Evolutionary conservation across 2,113 vertebrate species (phyloP).

Genomic region (Anser brachyrhynchus): DNA sequence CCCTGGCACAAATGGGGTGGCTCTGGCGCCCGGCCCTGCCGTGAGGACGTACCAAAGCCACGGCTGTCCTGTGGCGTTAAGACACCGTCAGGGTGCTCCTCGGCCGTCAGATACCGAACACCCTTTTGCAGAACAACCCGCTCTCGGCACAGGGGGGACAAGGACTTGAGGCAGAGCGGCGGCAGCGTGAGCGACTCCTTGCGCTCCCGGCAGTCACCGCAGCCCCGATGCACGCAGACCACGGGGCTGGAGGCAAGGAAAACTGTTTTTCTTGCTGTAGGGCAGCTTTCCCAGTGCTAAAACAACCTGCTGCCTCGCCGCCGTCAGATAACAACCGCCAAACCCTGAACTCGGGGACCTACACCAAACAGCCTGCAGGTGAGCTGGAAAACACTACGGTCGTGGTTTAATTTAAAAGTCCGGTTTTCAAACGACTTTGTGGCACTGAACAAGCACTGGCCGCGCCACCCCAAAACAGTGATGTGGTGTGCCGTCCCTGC

Average conservation of each 20-base stretch:
- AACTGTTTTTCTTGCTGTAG: background rate
- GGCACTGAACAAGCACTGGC: background rate
- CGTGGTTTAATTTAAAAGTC: background rate
- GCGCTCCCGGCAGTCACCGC: background rate
- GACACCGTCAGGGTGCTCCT: background rate
- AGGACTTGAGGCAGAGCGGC: background rate
- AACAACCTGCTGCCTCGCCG: background rate
- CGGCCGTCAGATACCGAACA: background rate
- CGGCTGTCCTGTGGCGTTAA: too few species aligned
- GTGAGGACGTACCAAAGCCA: background rate
- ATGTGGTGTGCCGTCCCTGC: background rate
- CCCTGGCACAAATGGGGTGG: fast-evolving
- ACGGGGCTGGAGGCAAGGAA: background rate
- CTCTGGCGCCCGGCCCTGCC: fast-evolving
- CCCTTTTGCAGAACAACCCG: background rate
- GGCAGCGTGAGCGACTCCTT: background rate
- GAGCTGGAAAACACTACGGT: background rate
- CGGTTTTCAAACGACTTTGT: background rate
- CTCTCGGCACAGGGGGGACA: background rate
- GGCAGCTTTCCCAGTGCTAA: background rate
- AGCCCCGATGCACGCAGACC: fast-evolving
- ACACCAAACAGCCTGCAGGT: background rate
- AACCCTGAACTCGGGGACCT: background rate
- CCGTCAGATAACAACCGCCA: background rate
- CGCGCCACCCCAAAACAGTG: background rate